Base-by-base conservation (phyloP, 53 echinoderm and acorn worm genomes). In the Stichopus horrens region DNA sequence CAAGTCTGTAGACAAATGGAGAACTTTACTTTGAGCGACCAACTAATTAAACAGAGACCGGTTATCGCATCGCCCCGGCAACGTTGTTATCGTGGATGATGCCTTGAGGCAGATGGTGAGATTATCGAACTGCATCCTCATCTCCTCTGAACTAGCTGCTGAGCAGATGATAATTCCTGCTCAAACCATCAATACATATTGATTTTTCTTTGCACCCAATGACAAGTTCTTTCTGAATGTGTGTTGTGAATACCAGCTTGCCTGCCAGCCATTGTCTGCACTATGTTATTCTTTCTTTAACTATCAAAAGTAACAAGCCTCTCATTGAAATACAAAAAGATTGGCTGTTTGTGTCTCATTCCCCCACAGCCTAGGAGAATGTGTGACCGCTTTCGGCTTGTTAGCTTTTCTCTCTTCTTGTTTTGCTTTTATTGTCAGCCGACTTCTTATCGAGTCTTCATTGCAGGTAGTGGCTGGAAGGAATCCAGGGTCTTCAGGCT, bases 161-260 rank as follows among this genome's bases (percentile, higher is more conserved):
- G 83, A 83, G 65, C 83, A 83, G 59, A 83, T 83, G 83, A 83
- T 83, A 83, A 83, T 83, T 83, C 83, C 83, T 83, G 57, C 83
- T 83, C 83, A 83, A 83, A 37, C 23, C 83, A 63, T 83, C 83
- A 23, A 83, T 83, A 83, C 21, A 23, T 83, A 83, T 83, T 83
- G 83, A 83, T 83, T 75, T 75, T 19, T 21, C 16, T 75, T 57
- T 55, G 14, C 79, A 8, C 83, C 23, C 83, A 21, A 63, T 57
- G 60, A 83, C 83, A 83, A 83, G 83, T 63, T 59, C 23, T 59
- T 79, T 83, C 58, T 63, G 63, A 16, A 8, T 21, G 59, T 9
- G 59, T 59, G 52, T 79, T 23, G 23, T 21, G 9, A 75, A 83
- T 58, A 4, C 18, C 8, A 83, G 83, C 58, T 59, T 59, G 83